A percentile compares a stretch with the other conserved stretches of the same genome.
Evolutionary conservation across 2,888 invertebrate species (phyloP).

Genomic region (Tetragonula carbonaria): DNA sequence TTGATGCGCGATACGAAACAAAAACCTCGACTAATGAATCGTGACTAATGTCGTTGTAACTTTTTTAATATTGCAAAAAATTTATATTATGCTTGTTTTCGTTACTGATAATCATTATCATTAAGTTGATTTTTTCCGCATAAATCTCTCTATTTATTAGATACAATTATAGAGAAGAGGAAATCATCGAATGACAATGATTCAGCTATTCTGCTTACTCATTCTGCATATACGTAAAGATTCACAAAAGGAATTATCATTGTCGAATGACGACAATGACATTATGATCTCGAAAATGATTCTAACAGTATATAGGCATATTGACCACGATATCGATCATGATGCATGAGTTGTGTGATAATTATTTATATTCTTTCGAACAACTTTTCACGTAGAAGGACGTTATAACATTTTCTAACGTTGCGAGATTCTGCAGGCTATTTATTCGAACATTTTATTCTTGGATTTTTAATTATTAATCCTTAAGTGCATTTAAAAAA

Average conservation of each 20-base stretch:
- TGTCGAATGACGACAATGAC: slow-evolving; percentile 46
- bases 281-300: slow-evolving; percentile 52
- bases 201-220: slow-evolving; percentile 28
- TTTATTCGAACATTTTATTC: background rate
- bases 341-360: background rate
- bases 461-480: background rate
- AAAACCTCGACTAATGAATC: background rate
- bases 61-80: no score
- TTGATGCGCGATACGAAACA: background rate
- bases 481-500: background rate
- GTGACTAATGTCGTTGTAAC: no score
- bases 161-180: background rate
- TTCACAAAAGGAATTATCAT: slow-evolving; percentile 54
- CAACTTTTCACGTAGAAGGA: background rate
- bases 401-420: background rate
- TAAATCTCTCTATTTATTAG: background rate
- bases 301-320: background rate
- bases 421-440: background rate
- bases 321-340: background rate
- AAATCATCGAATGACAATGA: background rate
- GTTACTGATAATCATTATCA: background rate
- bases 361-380: background rate
- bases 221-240: slow-evolving; percentile 38
- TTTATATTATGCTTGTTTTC: no score
- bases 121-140: background rate